Conservation (phyloP, 2,888 invertebrate genomes). For the Gastracanthus pulcherrimus region DNA sequence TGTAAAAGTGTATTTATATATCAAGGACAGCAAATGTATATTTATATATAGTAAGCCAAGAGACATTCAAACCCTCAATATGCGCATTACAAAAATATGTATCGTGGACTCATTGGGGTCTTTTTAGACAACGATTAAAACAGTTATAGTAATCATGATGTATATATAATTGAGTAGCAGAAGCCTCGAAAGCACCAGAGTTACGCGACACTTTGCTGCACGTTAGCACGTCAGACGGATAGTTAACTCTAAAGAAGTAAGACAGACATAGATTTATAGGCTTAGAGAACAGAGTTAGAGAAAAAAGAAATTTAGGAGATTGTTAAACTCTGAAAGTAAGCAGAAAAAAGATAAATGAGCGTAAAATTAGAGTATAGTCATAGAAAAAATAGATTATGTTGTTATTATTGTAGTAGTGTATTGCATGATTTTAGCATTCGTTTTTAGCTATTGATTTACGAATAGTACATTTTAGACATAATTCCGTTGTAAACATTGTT, state of each 20-base stretch:
- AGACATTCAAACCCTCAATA: conserved; percentile 50
- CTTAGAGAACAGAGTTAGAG: conserved; percentile 38
- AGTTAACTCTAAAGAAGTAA: conserved; percentile 12
- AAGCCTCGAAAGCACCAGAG: conserved; percentile 16
- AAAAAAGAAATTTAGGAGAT: conserved; percentile 10
- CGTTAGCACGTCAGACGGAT: neutral
- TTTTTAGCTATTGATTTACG: conserved; percentile 17
- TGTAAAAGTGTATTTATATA: conserved; percentile 39
- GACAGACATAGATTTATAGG: conserved; percentile 45
- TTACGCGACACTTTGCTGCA: neutral
- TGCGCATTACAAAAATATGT: conserved; percentile 40
- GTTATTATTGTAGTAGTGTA: conserved; percentile 26
- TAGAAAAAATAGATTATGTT: conserved; percentile 39
- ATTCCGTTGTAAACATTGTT: neutral
- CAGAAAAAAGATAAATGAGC: neutral
- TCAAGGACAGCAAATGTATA: conserved; percentile 15
- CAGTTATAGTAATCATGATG: neutral
- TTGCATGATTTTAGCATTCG: conserved; percentile 9
- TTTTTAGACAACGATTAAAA: conserved; percentile 14
- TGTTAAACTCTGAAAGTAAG: neutral
- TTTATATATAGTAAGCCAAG: conserved; percentile 47
- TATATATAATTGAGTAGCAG: conserved; percentile 12
- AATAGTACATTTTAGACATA: neutral
- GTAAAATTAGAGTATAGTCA: no score
- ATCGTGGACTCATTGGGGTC: neutral